Base-by-base conservation (phyloP, 2,797 vertebrate species). In the Mus minutoides region DNA sequence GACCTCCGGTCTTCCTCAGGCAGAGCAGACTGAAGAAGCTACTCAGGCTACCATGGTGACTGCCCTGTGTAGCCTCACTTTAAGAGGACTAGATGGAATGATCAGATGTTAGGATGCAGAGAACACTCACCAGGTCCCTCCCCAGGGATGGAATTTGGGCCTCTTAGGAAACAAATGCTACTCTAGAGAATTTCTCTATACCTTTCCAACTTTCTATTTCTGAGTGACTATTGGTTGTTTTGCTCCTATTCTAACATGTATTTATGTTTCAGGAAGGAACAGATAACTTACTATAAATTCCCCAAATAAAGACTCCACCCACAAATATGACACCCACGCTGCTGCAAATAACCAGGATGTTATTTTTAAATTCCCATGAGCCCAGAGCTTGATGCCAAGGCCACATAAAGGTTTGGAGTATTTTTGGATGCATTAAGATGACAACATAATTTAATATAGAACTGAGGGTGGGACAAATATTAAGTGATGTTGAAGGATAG, bases 401-500 rank as follows among this genome's bases (percentile, higher is more conserved):
- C 14, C 87, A 10, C 60, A 37, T 34, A 77, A 52, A 43, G 31
- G 73, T 87, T 83, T 31, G 29, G 26, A 90, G 49, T 58, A 56
- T 75, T 69, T 67, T 69, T 10, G 3, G 75, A 46, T 6, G 31
- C 6, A 14, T 60, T 79, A 83, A 69, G n/a, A 88, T 79, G 24
- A 90, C 9, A 10, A 2, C 54, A 54, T 34, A 83, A 49, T 92
- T 90, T 85, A 80, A 82, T 52, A 37, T 2, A n/a, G 17, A 75
- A 92, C 49, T 52, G 37, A 93, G 3, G 37, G 82, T 64, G 34
- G 94, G 49, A 9, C 90, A 97, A 94, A 88, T 13, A 58, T 4
- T 54, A 88, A 56, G 8, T 91, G 89, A 83, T 10, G 0, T 37
- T 31, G 29, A 37, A 87, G 43, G 12, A 10, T 17, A 95, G 79